Conservation (phyloP, 2,888 invertebrate species). For the Campoplex capitator region DNA sequence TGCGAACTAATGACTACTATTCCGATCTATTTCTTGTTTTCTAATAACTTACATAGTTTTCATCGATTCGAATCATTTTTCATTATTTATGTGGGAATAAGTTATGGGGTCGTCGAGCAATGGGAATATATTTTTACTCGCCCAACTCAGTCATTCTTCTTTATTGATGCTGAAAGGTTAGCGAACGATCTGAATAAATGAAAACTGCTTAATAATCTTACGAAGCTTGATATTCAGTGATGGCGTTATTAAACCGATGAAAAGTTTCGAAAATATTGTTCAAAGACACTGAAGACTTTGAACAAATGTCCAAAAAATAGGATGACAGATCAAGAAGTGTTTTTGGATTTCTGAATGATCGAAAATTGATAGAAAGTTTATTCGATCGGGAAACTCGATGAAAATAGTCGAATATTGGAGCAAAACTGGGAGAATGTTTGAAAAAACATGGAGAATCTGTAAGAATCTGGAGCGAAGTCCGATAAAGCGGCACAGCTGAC, state of each 20-base stretch:
- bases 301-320: background rate
- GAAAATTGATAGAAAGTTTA: background rate
- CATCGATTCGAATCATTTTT: background rate
- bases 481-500: constrained; percentile 69
- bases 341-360: background rate
- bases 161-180: background rate
- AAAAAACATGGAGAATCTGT: background rate
- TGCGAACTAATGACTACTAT: background rate
- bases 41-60: background rate
- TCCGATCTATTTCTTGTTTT: background rate
- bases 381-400: background rate
- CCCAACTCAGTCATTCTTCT: background rate
- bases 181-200: background rate
- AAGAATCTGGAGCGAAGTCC: constrained; percentile 23
- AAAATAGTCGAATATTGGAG: background rate
- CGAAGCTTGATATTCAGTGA: background rate
- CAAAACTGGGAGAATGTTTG: background rate
- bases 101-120: background rate
- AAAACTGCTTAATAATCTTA: background rate
- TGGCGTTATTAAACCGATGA: background rate
- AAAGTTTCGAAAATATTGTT: background rate
- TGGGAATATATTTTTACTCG: background rate
- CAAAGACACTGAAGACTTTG: background rate
- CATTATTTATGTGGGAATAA: background rate
- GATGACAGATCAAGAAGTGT: background rate